phyloP scores from a whole-genome alignment of 2,797 vertebrate species.

The Lepilemur ruficaudatus region DNA sequence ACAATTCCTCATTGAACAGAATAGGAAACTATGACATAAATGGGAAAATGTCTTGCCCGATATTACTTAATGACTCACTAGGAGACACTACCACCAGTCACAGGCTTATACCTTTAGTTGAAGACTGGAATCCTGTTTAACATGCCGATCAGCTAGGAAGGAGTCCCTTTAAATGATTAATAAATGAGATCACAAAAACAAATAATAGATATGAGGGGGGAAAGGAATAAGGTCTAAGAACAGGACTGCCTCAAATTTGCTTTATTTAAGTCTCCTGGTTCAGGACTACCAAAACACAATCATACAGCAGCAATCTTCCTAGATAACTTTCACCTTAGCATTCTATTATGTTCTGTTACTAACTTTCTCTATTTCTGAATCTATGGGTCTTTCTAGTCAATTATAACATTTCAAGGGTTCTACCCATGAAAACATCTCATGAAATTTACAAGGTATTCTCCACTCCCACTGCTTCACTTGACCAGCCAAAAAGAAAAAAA shows the following conservation, averaged over 20 bases:
- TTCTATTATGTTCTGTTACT: not conserved
- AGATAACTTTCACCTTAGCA: not conserved
- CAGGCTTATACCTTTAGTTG: not conserved
- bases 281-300: not conserved
- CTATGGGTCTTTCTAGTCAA: not conserved
- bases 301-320: not conserved
- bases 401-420: not conserved
- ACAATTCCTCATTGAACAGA: not conserved
- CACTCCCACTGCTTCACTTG: not conserved
- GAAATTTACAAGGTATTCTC: not conserved
- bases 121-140: not conserved
- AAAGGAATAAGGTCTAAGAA: not conserved
- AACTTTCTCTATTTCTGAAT: not conserved
- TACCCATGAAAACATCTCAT: not conserved
- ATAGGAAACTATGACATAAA: slow-evolving; percentile 18
- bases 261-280: not conserved
- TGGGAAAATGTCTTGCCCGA: not conserved
- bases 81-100: not conserved
- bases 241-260: not conserved
- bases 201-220: not conserved
- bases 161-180: not conserved
- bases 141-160: not conserved
- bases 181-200: not conserved
- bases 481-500: no score
- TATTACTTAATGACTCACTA: not conserved